Percentiles rank a stretch among this genome's conserved stretches.
Conservation (phyloP, 2,113 vertebrate genomes). For the Morone saxatilis region DNA sequence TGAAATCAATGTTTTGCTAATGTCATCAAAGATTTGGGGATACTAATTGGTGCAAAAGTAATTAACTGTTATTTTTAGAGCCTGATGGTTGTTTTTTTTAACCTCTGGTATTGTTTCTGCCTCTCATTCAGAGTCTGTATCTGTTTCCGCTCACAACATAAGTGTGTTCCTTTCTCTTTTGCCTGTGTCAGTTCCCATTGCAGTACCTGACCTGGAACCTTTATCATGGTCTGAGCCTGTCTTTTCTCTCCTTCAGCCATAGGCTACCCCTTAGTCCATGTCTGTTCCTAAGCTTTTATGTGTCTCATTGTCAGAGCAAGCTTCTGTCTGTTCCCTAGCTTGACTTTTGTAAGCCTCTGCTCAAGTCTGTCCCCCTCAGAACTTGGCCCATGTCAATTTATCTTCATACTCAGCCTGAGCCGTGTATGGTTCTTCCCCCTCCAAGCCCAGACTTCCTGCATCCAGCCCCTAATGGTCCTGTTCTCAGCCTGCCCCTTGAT, state of each 20-base stretch:
- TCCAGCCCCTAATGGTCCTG: slow-evolving; percentile 9
- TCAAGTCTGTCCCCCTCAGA: slow-evolving; percentile 13
- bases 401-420: slow-evolving; percentile 5
- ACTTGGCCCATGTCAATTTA: slow-evolving; percentile 16
- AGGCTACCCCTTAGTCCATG: slow-evolving; percentile 13
- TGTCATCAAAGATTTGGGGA: neutral
- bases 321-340: slow-evolving; percentile 23
- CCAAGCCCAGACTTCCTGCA: slow-evolving; percentile 1
- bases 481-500: slow-evolving; percentile 25
- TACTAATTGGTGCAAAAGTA: neutral
- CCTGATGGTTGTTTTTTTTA: neutral
- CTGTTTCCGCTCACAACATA: neutral
- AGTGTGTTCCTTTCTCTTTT: neutral
- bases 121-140: neutral
- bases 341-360: slow-evolving; percentile 13
- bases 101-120: neutral
- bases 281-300: slow-evolving; percentile 20
- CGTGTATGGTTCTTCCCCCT: neutral
- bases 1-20: neutral
- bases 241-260: slow-evolving; percentile 9
- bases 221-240: neutral
- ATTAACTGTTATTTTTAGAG: neutral
- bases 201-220: slow-evolving; percentile 9
- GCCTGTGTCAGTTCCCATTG: slow-evolving; percentile 12
- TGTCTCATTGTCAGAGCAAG: slow-evolving; percentile 12